Evolutionary conservation across 2,113 vertebrate species (phyloP).

Genomic region (Tragulus kanchil): DNA sequence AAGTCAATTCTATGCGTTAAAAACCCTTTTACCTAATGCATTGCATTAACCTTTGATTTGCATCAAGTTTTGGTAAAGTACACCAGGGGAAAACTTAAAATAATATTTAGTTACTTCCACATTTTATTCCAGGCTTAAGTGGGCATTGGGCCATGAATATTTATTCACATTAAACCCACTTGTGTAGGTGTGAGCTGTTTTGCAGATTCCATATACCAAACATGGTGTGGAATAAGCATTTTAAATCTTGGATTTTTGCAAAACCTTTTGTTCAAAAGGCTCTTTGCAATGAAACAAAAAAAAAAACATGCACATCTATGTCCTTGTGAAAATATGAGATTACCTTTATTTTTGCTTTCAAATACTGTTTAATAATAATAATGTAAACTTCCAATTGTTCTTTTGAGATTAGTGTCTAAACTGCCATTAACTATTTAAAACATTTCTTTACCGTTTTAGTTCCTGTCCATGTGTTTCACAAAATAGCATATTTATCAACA

Average conservation of each 20-base stretch:
- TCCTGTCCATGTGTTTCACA: slow-evolving; percentile 21
- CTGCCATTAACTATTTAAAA: slow-evolving; percentile 28
- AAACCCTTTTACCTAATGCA: neutral
- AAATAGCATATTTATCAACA: slow-evolving; percentile 52
- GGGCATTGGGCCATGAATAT: neutral
- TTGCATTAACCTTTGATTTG: slow-evolving; percentile 5
- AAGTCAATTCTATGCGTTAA: neutral
- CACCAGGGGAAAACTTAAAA: neutral
- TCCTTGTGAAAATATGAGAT: neutral
- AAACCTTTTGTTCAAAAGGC: neutral
- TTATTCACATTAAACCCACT: slow-evolving; percentile 23
- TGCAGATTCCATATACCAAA: neutral
- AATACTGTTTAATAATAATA: neutral
- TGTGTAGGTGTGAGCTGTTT: neutral
- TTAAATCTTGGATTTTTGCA: slow-evolving; percentile 7
- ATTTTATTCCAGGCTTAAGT: slow-evolving; percentile 26
- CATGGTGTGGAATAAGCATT: slow-evolving; percentile 14
- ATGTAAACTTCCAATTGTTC: slow-evolving; percentile 20
- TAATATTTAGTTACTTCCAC: neutral
- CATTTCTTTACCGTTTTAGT: neutral
- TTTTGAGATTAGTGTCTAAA: neutral
- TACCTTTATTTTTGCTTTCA: slow-evolving; percentile 26
- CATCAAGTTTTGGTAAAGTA: neutral
- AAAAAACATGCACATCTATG: neutral
- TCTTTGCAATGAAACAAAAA: slow-evolving; percentile 42